phyloP scores from a whole-genome alignment of 2,888 invertebrate species.

The Xestobium rufovillosum region DNA sequence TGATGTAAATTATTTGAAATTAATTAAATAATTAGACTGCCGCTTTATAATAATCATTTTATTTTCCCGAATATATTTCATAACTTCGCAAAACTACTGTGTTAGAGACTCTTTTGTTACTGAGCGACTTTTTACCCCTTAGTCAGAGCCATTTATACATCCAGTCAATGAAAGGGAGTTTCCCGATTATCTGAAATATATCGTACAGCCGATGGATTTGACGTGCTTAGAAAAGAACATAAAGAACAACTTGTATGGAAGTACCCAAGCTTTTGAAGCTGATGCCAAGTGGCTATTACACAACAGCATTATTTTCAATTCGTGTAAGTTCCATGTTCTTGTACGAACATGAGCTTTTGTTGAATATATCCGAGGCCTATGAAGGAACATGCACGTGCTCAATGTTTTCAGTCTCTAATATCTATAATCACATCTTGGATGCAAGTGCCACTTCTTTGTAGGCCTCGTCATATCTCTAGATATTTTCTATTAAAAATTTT shows the following conservation, averaged over 20 bases:
- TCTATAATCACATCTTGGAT: constrained; percentile 13
- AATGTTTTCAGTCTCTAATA: no score
- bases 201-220: constrained; percentile 84
- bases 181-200: constrained; percentile 72
- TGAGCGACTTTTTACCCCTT: no score
- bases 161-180: constrained; percentile 65
- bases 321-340: constrained; percentile 58
- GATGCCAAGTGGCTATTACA: constrained; percentile 93
- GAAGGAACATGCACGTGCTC: no score
- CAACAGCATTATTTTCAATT: constrained; percentile 85
- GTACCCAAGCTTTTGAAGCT: constrained; percentile 80
- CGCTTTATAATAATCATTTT: no score
- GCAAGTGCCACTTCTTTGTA: constrained; percentile 8
- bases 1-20: constrained; percentile 36
- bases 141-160: constrained; percentile 73
- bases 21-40: no score
- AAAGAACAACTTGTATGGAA: constrained; percentile 66
- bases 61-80: no score
- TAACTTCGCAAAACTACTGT: no score
- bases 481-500: constrained; percentile 23
- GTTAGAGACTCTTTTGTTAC: no score
- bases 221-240: constrained; percentile 70
- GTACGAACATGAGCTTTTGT: no score
- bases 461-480: constrained; percentile 3
- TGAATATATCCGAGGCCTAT: no score